Evolutionary conservation across 2,113 vertebrate species (phyloP), one percentile per base, ranked within the genome.

Genomic region (Perca flavescens): DNA sequence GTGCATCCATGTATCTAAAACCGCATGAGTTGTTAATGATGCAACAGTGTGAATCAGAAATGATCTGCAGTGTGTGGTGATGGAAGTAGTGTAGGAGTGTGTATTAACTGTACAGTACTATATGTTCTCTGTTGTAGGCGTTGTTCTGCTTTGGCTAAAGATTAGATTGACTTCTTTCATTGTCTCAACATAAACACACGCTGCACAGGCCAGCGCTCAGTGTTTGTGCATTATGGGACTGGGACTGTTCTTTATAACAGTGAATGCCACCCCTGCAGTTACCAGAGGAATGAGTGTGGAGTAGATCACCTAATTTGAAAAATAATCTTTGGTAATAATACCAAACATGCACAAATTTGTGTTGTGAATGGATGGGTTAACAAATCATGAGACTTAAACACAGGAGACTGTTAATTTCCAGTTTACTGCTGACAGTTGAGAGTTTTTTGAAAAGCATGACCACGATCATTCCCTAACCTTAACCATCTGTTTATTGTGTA

Each of bases 71-170:
- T 54, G 49, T 53, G 66, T 13, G n/a, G 19, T 19, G 63, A 60
- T 25, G 71, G 9, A 19, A 10, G 43, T 0, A 13, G 11, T 68
- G 49, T 19, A n/a, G 28, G 58, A 58, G 43, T 52, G 69, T 64
- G 22, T 21, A 21, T 57, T 21, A 46, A 56, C 21, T 47, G 12
- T 34, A 58, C 16, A 3, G 8, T 34, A n/a, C 72, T 50, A n/a
- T 54, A 68, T 40, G 46, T 22, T 83, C 49, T 87, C 50, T 53
- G 50, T 52, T 71, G 43, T 9, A 49, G 63, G 14, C 31, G 1
- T 22, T 36, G 25, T 31, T 82, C 67, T 79, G 67, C 71, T 83
- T 46, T 28, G 8, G 58, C 22, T 64, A 17, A 75, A 82, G 76
- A 87, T 81, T 60, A 17, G 70, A 76, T 68, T 50, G 75, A 7